A percentile compares a stretch with the other conserved stretches of the same genome.
phyloP scores from a whole-genome alignment of 2,888 invertebrate species.

The Girardia tigrina region DNA sequence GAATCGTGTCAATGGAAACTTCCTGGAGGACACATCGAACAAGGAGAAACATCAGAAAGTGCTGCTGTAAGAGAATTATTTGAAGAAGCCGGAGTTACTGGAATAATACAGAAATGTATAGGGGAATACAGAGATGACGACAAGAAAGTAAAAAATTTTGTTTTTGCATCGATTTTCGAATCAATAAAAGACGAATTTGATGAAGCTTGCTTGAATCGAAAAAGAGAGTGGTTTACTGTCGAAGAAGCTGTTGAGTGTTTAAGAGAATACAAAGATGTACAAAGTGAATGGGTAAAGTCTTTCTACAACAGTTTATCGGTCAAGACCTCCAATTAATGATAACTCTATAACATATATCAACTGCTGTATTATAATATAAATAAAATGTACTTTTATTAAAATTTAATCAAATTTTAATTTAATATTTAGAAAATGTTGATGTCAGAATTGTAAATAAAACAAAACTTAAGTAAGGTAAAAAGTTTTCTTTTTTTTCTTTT shows the following conservation, averaged over 20 bases:
- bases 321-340: too few relatives aligned
- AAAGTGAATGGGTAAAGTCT: not conserved
- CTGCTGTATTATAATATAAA: too few relatives aligned
- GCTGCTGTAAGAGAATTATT: not conserved
- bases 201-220: not conserved
- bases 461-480: too few relatives aligned
- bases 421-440: too few relatives aligned
- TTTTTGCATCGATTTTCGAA: not conserved
- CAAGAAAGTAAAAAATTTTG: not conserved
- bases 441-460: too few relatives aligned
- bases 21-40: not conserved
- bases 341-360: too few relatives aligned
- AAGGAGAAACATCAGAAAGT: not conserved
- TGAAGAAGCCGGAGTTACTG: not conserved
- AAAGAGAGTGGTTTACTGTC: not conserved
- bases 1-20: not conserved
- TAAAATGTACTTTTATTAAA: too few relatives aligned
- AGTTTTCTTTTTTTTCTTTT: too few relatives aligned
- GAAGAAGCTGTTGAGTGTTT: not conserved
- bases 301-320: too few relatives aligned
- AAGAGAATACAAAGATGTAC: not conserved
- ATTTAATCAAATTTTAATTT: too few relatives aligned
- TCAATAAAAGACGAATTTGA: not conserved
- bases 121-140: not conserved
- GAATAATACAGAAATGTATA: not conserved